Percentiles rank a stretch among this genome's conserved stretches.
These are phyloP conservation scores for Drosophila colorata DNA, from an alignment of 2,888 invertebrate species.

Conservation along the genomic window DNA sequence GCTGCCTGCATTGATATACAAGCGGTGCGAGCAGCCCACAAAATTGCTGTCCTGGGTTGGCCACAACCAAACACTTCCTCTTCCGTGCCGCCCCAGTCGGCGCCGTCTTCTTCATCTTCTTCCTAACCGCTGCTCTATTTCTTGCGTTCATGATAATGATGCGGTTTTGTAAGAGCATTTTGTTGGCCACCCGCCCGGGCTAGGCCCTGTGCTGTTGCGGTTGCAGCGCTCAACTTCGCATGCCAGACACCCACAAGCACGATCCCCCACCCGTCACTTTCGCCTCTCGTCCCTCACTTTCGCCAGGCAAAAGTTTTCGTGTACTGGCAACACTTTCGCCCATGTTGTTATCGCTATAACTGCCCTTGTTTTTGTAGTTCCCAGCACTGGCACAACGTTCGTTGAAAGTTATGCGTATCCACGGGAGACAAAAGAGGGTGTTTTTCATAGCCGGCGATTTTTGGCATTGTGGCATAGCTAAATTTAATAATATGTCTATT, in stretches of 20 bases:
- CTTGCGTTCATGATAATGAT: conserved; percentile 73
- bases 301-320: conserved; percentile 58
- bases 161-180: conserved; percentile 69
- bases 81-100: conserved; percentile 10
- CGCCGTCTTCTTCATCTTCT: not conserved
- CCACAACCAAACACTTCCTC: conserved; percentile 62
- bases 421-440: conserved; percentile 15
- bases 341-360: conserved; percentile 47
- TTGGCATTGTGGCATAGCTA: conserved; percentile 35
- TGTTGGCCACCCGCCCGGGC: conserved; percentile 48
- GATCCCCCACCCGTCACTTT: not conserved
- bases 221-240: conserved; percentile 33
- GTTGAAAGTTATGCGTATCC: conserved; percentile 62
- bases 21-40: conserved; percentile 58
- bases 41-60: conserved; percentile 65
- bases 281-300: conserved; percentile 21
- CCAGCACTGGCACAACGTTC: conserved; percentile 21
- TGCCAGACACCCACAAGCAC: conserved; percentile 22
- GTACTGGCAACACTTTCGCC: conserved; percentile 67
- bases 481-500: conserved; percentile 67
- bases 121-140: conserved; percentile 49
- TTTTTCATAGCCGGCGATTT: conserved; percentile 19
- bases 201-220: conserved; percentile 26
- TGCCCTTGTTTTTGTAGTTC: conserved; percentile 55
- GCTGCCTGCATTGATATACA: conserved; percentile 48